Evolutionary conservation across 2,888 invertebrate genomes (phyloP), one percentile per base, ranked within the genome.

Genomic region (Acrobasis suavella): DNA sequence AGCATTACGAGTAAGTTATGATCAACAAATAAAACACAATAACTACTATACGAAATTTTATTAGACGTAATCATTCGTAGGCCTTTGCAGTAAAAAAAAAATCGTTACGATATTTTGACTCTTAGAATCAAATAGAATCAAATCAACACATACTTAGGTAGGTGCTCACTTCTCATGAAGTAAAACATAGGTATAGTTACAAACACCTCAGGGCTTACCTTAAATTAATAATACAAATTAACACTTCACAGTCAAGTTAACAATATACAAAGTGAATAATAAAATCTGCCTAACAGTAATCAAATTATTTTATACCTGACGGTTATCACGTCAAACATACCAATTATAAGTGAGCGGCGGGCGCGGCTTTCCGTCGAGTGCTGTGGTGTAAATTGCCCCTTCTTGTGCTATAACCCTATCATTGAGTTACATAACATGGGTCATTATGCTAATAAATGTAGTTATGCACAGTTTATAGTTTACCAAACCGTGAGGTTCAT

Each of bases 401-500:
- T 75, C 77, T 75, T 72, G 72, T 72, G 64, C 64, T 64, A 67
- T 67, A 69, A 74, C 69, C 72, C 75, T 74, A 69, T 74, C 69
- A 75, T 78, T 72, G 65, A 64, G 67, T 73, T 74, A 66, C 73
- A 71, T 76, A 77, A 79, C 74, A 52, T 58, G 62, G 68, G 70
- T 72, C 70, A 76, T 70, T 71, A 65, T 67, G 66, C 37, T 74
- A 73, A 74, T 74, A 68, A 69, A 72, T 65, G 60, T 55, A 63
- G 65, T 58, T 63, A 15, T 38, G 63, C 62, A 12, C n/a, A 42
- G 16, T 46, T 8, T 16, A 60, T 58, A 50, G 62, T 63, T 63
- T 58, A 61, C 64, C 62, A 64, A 64, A 63, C 59, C 39, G 61
- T 59, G 55, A 60, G 59, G 66, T 65, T 64, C 50, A 64, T 56